phyloP scores from a whole-genome alignment of 2,888 invertebrate species.

The Drosophila percnosoma region DNA sequence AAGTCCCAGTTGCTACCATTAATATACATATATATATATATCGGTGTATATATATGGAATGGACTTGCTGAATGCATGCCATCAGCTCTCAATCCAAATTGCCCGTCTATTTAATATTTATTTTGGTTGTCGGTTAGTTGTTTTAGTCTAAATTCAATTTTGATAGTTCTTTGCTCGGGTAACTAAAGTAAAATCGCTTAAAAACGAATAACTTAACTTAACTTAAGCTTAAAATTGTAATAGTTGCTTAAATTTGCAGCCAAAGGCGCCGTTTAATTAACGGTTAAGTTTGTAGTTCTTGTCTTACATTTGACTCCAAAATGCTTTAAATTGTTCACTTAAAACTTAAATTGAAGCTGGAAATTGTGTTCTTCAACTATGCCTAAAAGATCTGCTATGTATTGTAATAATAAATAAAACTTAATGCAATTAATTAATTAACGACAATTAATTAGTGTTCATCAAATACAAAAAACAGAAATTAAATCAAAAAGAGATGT shows the following conservation, averaged over 20 bases:
- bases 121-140: constrained; percentile 21
- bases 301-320: constrained; percentile 4
- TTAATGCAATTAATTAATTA: constrained; percentile 16
- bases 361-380: background rate
- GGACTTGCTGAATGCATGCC: constrained; percentile 4
- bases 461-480: background rate
- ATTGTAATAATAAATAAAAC: constrained; percentile 35
- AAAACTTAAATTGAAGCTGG: constrained; percentile 2
- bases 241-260: constrained; percentile 17
- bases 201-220: constrained; percentile 5
- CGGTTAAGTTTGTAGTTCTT: background rate
- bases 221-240: constrained; percentile 29
- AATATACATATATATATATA: constrained; percentile 2
- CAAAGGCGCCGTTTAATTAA: background rate
- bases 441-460: background rate
- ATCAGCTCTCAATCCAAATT: constrained; percentile 38
- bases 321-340: background rate
- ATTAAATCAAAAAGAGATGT: background rate
- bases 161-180: constrained; percentile 22
- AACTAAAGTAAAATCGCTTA: constrained; percentile 9
- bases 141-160: constrained; percentile 8
- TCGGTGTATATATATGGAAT: background rate
- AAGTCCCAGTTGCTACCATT: constrained; percentile 13
- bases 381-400: constrained; percentile 22
- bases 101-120: constrained; percentile 21